phyloP scores from a whole-genome alignment of 2,888 invertebrate species.

The Caenorhabditis virilis region DNA sequence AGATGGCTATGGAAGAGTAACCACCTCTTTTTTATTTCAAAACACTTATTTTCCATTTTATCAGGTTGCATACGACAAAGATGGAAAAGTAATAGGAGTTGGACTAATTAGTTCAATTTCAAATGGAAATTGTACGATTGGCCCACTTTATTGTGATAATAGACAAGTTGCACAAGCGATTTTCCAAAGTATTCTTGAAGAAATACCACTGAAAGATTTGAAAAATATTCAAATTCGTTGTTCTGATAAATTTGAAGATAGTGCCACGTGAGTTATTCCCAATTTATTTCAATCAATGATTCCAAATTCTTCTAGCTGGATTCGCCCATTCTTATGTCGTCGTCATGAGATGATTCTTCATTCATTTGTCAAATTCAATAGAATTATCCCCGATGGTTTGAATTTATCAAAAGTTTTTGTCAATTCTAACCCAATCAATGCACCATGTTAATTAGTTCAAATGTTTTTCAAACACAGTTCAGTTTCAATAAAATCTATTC shows the following conservation, averaged over 20 bases:
- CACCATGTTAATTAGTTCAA: slow-evolving; percentile 12
- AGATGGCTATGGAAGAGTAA: slow-evolving; percentile 15
- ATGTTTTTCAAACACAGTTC: neutral
- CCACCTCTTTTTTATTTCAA: neutral
- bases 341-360: slow-evolving; percentile 33
- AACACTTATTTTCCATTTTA: neutral
- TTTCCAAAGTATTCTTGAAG: slow-evolving; percentile 20
- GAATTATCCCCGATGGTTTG: slow-evolving; percentile 26
- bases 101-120: slow-evolving; percentile 13
- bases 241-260: slow-evolving; percentile 25
- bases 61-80: slow-evolving; percentile 18
- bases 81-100: slow-evolving; percentile 30
- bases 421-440: slow-evolving; percentile 21
- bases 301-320: slow-evolving; percentile 14
- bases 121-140: slow-evolving; percentile 18
- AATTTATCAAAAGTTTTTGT: slow-evolving; percentile 28
- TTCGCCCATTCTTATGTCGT: slow-evolving; percentile 29
- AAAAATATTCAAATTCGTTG: slow-evolving; percentile 18
- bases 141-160: slow-evolving; percentile 24
- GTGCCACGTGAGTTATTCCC: slow-evolving; percentile 15
- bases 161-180: slow-evolving; percentile 24
- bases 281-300: neutral
- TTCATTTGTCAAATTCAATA: slow-evolving; percentile 27
- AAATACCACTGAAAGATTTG: slow-evolving; percentile 11
- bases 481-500: neutral